A percentile compares a stretch with the other conserved stretches of the same genome.
phyloP scores from a whole-genome alignment of 2,797 vertebrate species.

The Mergus octosetaceus region DNA sequence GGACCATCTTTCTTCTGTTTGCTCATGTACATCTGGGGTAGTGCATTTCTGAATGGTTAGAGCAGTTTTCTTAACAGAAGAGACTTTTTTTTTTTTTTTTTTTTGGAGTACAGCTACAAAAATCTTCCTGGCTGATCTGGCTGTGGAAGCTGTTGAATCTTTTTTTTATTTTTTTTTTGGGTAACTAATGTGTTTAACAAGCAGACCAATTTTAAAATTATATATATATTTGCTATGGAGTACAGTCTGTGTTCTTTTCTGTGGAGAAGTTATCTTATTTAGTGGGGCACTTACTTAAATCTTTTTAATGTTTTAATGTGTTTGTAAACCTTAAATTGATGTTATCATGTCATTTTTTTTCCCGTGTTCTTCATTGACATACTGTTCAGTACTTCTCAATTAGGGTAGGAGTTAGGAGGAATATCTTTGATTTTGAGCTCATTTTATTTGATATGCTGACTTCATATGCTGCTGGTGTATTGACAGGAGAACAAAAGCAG shows the following conservation, averaged over 20 bases:
- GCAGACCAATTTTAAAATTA: constrained; percentile 27
- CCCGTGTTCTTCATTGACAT: not conserved
- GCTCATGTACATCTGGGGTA: not conserved
- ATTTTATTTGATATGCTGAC: not conserved
- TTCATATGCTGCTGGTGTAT: not conserved
- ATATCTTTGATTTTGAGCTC: not conserved
- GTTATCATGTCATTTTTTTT: not conserved
- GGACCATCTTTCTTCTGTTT: not conserved
- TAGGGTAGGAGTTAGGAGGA: not conserved
- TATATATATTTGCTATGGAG: not conserved
- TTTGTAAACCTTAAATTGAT: not conserved
- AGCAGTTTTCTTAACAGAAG: too few species aligned
- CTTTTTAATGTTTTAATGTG: not conserved
- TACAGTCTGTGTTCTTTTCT: constrained; percentile 44
- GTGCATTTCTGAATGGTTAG: not conserved
- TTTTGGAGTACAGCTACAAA: too few species aligned
- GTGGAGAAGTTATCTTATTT: not conserved
- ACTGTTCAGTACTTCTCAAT: not conserved
- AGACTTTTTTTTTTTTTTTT: too few species aligned
- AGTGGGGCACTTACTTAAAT: not conserved
- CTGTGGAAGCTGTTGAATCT: constrained; percentile 6
- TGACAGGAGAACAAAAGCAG: not conserved
- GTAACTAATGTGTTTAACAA: constrained; percentile 55
- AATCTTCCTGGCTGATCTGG: too few species aligned
- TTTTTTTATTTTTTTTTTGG: constrained; percentile 55